A percentile compares a stretch with the other conserved stretches of the same genome.
Evolutionary conservation across 2,888 invertebrate genomes (phyloP).

Genomic region (Achlya flavicornis): DNA sequence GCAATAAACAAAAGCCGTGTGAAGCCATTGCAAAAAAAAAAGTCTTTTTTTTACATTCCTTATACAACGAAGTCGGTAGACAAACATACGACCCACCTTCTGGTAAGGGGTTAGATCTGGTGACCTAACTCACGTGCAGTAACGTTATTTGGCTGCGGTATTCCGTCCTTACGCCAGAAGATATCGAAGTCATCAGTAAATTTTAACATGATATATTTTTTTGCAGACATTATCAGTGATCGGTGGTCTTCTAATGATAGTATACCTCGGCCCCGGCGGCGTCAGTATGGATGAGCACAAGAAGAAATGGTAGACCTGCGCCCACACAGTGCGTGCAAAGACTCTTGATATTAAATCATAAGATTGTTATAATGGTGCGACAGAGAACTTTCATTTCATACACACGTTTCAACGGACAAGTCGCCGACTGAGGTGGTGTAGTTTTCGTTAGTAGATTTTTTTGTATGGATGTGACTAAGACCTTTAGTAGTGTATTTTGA

Average conservation of each 20-base stretch:
- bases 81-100: no score
- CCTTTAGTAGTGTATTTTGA: no score
- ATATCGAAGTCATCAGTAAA: no score
- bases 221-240: constrained; percentile 99
- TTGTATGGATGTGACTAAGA: not conserved
- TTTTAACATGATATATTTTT: no score
- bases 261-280: constrained; percentile 98
- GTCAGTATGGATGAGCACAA: constrained; percentile 99
- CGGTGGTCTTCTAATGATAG: constrained; percentile 99
- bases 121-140: no score
- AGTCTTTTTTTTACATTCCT: no score
- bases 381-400: constrained; percentile 24
- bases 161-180: no score
- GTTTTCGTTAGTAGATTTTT: not conserved
- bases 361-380: constrained; percentile 45
- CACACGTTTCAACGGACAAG: constrained; percentile 27
- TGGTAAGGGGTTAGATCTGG: no score
- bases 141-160: no score
- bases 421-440: not conserved
- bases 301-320: constrained; percentile 93
- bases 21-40: no score
- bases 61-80: no score
- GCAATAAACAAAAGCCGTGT: no score
- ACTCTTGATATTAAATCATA: constrained; percentile 30
- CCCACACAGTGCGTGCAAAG: not conserved